Base-by-base conservation (phyloP, 2,113 vertebrate species). In the Nothoprocta perdicaria region DNA sequence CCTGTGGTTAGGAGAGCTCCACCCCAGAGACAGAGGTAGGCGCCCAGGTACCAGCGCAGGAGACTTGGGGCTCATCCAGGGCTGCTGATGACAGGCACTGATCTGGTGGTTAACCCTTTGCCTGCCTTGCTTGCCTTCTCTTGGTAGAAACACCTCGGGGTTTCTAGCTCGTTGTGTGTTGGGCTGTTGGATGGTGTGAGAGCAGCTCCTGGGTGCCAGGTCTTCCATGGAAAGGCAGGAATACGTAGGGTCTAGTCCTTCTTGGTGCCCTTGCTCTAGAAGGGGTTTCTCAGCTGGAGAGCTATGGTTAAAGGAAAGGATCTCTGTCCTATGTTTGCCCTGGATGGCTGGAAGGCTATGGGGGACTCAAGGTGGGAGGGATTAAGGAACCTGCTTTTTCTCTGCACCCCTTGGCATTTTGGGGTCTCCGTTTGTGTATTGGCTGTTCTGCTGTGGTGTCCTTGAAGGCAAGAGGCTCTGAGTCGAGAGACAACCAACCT, bases 41-140 rank as follows among this genome's bases (percentile, higher is more conserved):
- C 97, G 97, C 97, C 97, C 97, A 97, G 97, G 97, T 97, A 97
- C 97, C 97, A 97, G 84, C 96, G 83, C 84, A 41, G 71, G 95
- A 95, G 97, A 94, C 96, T 95, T 97, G 97, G 97, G 97, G 95
- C 94, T 27, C 95, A 86, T 96, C 96, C 97, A 95, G 94, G 78
- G 90, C 26, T 92, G 95, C 40, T 95, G 96, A 94, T 96, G 96
- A 96, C 97, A 97, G 92, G 92, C 90, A 19, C 91, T 84, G 86
- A 90, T 84, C 92, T 86, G 53, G 23, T 61, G 22, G 57, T 95
- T 95, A 96, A 95, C 95, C 84, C 94, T 86, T 93, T 50, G 41
- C 13, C 24, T 40, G 63, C 53, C 27, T 48, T 63, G 26, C 22
- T 66, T 12, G 48, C 60, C 24, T 48, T 5, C 76, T 63, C 9